These are phyloP conservation scores for Psococerastis gibbosa DNA, from an alignment of 2,888 invertebrate genomes.

Conservation along the genomic window DNA sequence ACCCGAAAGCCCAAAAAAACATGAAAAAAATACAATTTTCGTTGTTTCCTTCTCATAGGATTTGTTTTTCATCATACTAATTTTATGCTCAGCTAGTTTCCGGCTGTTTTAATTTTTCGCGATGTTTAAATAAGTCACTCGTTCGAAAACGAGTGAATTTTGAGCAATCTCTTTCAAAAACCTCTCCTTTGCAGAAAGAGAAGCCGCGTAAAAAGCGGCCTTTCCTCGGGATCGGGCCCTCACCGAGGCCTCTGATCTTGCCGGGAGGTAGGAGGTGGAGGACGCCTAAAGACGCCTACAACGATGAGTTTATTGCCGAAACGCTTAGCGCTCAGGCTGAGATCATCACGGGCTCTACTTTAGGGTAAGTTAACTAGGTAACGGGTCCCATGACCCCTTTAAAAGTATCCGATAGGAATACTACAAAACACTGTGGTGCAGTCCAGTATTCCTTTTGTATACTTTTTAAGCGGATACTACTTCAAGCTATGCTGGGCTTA, in stretches of 20 bases:
- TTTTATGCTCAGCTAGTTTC: too few relatives aligned
- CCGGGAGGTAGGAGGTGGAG: constrained; percentile 64
- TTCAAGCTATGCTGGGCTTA: too few relatives aligned
- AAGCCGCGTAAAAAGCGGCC: constrained; percentile 13
- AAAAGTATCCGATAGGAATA: neutral
- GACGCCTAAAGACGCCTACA: constrained; percentile 70
- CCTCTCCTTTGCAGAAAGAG: constrained; percentile 9
- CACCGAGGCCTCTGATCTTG: constrained; percentile 49
- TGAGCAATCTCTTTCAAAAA: neutral
- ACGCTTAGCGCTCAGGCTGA: constrained; percentile 70
- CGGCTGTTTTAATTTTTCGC: too few relatives aligned
- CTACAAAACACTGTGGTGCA: neutral
- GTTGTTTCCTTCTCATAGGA: too few relatives aligned
- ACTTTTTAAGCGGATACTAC: too few relatives aligned
- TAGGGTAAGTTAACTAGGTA: constrained; percentile 55
- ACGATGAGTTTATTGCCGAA: constrained; percentile 74
- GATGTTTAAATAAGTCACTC: too few relatives aligned
- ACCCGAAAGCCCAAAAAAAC: too few relatives aligned
- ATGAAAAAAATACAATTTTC: too few relatives aligned
- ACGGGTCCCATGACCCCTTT: constrained; percentile 1
- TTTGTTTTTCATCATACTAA: too few relatives aligned
- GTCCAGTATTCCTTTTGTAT: too few relatives aligned
- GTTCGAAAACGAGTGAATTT: neutral
- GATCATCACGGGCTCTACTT: constrained; percentile 61
- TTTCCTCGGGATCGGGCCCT: constrained; percentile 34